Evolutionary conservation across 2,113 vertebrate species (phyloP).

Genomic region (Sorex fumeus): DNA sequence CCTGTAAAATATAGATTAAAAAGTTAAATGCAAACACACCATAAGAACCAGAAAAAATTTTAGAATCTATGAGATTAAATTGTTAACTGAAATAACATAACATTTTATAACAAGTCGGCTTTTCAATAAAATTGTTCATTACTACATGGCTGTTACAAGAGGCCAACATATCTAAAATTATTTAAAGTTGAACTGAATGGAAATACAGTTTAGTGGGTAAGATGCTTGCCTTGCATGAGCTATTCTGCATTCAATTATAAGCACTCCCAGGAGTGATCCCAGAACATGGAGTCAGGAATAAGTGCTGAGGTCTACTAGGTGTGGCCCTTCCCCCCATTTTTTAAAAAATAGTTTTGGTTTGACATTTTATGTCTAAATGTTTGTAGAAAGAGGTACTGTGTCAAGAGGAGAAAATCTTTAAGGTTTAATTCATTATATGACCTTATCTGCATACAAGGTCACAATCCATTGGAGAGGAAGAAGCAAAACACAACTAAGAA

Average conservation of each 20-base stretch:
- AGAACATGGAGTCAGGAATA: no score
- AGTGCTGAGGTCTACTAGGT: no score
- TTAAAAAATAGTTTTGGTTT: slow-evolving; percentile 1
- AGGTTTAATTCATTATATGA: slow-evolving; percentile 59
- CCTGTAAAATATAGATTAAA: slow-evolving; percentile 64
- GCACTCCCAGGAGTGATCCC: no score
- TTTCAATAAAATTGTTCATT: slow-evolving; percentile 34
- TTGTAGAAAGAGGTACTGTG: slow-evolving; percentile 60
- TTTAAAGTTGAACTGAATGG: slow-evolving; percentile 46
- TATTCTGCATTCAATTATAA: no score
- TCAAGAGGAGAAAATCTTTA: slow-evolving; percentile 55
- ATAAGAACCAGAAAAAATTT: slow-evolving; percentile 54
- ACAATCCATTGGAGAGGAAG: slow-evolving; percentile 62
- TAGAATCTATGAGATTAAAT: slow-evolving; percentile 9
- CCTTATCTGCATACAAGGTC: slow-evolving; percentile 70
- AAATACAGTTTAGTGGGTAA: no score
- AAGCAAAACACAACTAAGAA: slow-evolving; percentile 66
- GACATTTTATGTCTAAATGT: slow-evolving; percentile 51
- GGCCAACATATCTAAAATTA: slow-evolving; percentile 55
- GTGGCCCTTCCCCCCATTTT: no score
- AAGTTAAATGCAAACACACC: slow-evolving; percentile 59
- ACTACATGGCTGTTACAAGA: slow-evolving; percentile 7
- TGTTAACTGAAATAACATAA: not conserved
- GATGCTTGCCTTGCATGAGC: no score
- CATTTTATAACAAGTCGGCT: slow-evolving; percentile 10